Evolutionary conservation across 2,888 invertebrate genomes (phyloP).

Genomic region (Zygothrica quintamaculata): DNA sequence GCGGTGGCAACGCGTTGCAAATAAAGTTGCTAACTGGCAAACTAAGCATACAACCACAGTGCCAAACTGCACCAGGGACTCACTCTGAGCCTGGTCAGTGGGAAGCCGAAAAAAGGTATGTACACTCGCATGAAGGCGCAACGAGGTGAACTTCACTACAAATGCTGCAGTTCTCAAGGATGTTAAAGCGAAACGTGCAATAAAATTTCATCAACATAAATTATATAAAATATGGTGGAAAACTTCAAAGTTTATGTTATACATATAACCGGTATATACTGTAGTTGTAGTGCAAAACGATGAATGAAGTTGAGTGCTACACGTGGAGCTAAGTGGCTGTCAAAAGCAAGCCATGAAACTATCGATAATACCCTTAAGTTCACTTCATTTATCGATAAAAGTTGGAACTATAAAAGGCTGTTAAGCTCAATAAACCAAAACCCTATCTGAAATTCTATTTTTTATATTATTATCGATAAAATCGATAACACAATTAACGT

Average conservation of each 20-base stretch:
- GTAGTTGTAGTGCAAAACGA: no score
- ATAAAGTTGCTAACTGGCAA: conserved; percentile 48
- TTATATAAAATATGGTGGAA: conserved; percentile 43
- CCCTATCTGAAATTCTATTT: no score
- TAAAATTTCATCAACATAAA: conserved; percentile 60
- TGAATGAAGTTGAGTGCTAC: not conserved
- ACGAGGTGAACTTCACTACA: conserved; percentile 24
- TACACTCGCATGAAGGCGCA: conserved; percentile 12
- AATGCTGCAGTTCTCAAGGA: conserved; percentile 24
- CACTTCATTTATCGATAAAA: no score
- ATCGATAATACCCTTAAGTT: no score
- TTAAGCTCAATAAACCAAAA: no score
- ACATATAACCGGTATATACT: no score
- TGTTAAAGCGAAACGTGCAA: conserved; percentile 45
- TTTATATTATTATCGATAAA: no score
- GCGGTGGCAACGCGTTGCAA: conserved; percentile 59
- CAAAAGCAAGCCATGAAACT: no score
- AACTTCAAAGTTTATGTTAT: conserved; percentile 34
- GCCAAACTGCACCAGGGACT: conserved; percentile 33
- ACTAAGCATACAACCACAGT: conserved; percentile 53
- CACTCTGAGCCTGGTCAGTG: conserved; percentile 22
- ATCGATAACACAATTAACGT: no score
- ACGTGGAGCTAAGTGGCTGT: no score
- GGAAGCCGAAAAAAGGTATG: not conserved
- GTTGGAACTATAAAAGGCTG: no score